Percentiles rank a stretch among this genome's conserved stretches.
These are phyloP conservation scores for Leptoteleia sp. DNA, from an alignment of 1,140 invertebrate species.

Conservation along the genomic window DNA sequence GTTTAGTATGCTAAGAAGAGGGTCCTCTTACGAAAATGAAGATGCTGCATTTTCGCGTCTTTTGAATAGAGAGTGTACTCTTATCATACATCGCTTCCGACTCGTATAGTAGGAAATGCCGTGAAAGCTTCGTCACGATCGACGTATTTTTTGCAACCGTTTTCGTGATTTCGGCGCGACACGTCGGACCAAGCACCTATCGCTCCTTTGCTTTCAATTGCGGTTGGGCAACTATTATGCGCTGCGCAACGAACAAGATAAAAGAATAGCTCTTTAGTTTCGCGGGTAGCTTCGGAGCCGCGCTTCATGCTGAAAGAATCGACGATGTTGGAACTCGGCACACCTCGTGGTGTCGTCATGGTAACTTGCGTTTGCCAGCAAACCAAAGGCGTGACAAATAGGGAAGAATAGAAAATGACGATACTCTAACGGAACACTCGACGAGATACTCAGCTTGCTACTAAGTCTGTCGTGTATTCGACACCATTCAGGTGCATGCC, in stretches of 20 bases:
- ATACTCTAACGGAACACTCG: constrained; percentile 60
- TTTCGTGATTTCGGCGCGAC: constrained; percentile 49
- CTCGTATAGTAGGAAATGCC: constrained; percentile 29
- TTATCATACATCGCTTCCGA: constrained; percentile 57
- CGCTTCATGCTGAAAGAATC: constrained; percentile 59
- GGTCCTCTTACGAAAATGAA: constrained; percentile 53
- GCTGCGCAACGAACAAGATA: constrained; percentile 56
- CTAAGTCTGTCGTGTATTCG: constrained; percentile 61
- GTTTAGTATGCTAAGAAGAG: constrained; percentile 32
- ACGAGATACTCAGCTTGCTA: constrained; percentile 64
- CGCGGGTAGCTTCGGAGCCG: constrained; percentile 46
- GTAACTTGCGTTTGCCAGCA: constrained; percentile 66
- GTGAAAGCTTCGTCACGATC: constrained; percentile 54
- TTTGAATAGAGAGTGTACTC: constrained; percentile 41
- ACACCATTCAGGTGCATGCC: constrained; percentile 63
- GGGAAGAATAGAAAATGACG: constrained; percentile 71
- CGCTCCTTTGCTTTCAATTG: constrained; percentile 57
- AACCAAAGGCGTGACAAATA: constrained; percentile 71
- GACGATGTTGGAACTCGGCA: constrained; percentile 58
- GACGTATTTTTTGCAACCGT: constrained; percentile 35
- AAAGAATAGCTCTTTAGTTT: constrained; percentile 62
- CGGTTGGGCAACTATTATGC: constrained; percentile 47
- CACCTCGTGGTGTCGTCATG: constrained; percentile 68
- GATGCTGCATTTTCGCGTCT: constrained; percentile 50
- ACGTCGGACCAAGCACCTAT: constrained; percentile 49